These are phyloP conservation scores for Ifrita kowaldi DNA, from an alignment of 2,113 vertebrate genomes.

Conservation along the genomic window DNA sequence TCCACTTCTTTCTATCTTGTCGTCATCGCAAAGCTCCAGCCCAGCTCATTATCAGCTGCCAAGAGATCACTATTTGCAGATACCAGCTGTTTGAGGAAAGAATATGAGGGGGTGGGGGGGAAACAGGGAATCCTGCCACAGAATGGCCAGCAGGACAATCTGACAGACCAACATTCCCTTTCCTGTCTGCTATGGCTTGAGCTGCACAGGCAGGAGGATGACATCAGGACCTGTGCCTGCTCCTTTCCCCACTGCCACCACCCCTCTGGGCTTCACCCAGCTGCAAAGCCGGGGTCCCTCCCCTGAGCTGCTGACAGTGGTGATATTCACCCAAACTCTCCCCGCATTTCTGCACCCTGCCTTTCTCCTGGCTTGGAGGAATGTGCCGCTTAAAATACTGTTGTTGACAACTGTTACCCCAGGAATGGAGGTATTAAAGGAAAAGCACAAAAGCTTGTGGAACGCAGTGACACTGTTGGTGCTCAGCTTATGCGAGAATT, in stretches of 20 bases:
- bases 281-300: not conserved
- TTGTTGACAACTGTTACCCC: not conserved
- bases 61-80: not conserved
- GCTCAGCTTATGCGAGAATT: not conserved
- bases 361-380: not conserved
- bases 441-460: not conserved
- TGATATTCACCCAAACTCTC: not conserved
- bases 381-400: fast-evolving
- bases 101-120: fast-evolving
- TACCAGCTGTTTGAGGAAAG: not conserved
- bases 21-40: not conserved
- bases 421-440: not conserved
- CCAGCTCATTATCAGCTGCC: not conserved
- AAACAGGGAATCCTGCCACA: not conserved
- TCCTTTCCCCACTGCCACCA: not conserved
- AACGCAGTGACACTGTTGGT: fast-evolving
- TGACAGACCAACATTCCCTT: not conserved
- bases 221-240: not conserved
- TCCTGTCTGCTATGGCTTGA: not conserved
- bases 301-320: fast-evolving
- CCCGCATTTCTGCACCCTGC: not conserved
- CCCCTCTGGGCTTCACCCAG: not conserved
- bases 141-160: not conserved
- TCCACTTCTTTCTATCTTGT: not conserved
- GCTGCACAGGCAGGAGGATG: not conserved